Base-by-base conservation (phyloP, 2,113 vertebrate species). In the Prunella fulvescens region DNA sequence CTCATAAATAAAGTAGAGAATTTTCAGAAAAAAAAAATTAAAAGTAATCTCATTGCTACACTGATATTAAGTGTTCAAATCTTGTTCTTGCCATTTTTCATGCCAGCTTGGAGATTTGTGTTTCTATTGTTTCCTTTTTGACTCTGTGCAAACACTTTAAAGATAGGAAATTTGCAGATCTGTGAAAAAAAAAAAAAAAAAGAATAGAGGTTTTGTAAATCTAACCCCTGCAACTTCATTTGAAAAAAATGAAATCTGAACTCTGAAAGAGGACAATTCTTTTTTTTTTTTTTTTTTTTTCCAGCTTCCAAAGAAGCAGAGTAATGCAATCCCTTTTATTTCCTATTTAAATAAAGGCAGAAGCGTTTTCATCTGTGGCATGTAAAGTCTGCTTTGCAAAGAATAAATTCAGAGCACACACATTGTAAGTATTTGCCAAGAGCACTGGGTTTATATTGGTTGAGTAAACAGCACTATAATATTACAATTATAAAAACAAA, bases 281-380 rank as follows among this genome's bases (percentile, higher is more conserved):
- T 89, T 91, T 90, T 91, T 97, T 96, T 90, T 61, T 97, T 96
- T 90, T 61, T 37, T 37, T 37, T 37, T 37, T 37, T 91, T 95
- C 73, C 87, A 90, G 79, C 91, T 95, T 96, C 90, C 93, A 95
- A 95, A 98, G 92, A 97, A 95, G 72, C 86, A 93, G 87, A 97
- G 96, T 96, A 97, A 97, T 96, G 96, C 96, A 98, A 98, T 96
- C 96, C 94, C 72, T 97, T 97, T 97, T 97, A 97, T 97, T 98
- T 97, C 94, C 95, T 96, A 94, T 95, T 97, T 93, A 97, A 97
- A 97, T 95, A 90, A 97, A 97, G 79, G 57, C 95, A 97, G 95
- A 98, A 97, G 94, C 60, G 0, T 96, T 98, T 97, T 98, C 98
- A 97, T 97, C 97, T 98, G 97, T 97, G 96, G 78, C 3, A 4